A percentile compares a stretch with the other conserved stretches of the same genome.
Evolutionary conservation across 2,113 vertebrate species (phyloP).

Genomic region (Leiothrix lutea): DNA sequence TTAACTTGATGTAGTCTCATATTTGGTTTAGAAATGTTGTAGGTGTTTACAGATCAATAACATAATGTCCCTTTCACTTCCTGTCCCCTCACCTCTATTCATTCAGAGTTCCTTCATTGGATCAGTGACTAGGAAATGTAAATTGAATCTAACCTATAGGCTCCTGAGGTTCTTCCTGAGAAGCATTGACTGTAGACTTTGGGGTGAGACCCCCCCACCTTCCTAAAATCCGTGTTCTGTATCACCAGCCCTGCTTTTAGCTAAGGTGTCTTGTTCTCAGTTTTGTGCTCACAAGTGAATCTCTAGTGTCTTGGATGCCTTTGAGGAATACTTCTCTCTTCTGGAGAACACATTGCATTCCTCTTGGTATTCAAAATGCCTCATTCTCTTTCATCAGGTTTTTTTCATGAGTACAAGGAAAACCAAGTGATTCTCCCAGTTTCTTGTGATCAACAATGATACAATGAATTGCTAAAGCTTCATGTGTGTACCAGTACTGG

Average conservation of each 20-base stretch:
- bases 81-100: rapidly evolving
- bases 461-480: not conserved
- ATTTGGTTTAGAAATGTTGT: not conserved
- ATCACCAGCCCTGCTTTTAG: not conserved
- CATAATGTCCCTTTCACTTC: not conserved
- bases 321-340: not conserved
- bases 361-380: not conserved
- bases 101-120: not conserved
- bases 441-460: not conserved
- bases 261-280: not conserved
- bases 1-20: not conserved
- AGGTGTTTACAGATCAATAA: not conserved
- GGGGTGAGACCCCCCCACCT: not conserved
- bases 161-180: not conserved
- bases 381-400: not conserved
- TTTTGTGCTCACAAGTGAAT: not conserved
- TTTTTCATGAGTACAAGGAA: not conserved
- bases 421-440: not conserved
- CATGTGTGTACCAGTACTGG: not conserved
- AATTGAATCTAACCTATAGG: not conserved
- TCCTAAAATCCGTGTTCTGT: not conserved
- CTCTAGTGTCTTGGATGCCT: not conserved
- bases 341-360: not conserved
- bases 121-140: not conserved
- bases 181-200: not conserved